Base-by-base conservation (phyloP, 1,140 invertebrate genomes). In the Drosophila lacertosa region DNA sequence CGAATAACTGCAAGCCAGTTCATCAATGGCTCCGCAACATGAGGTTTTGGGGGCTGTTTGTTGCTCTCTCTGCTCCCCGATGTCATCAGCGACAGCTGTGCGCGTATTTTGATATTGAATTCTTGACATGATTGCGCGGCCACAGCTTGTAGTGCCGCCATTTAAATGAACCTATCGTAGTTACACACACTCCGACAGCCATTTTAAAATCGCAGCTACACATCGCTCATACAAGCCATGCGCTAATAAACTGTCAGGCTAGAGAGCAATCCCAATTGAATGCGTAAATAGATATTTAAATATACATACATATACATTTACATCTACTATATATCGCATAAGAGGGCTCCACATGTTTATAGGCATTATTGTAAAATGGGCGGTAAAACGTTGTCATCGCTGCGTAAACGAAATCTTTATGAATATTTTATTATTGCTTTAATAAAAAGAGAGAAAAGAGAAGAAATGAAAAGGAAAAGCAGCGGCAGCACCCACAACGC, bases 371-470 rank as follows among this genome's bases (percentile, higher is more conserved):
- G 64, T 68, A 64, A 70, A 80, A 80, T 67, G 77, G 67, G 53
- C 62, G 63, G 62, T 64, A 58, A 53, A 65, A 48, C 60, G 37
- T 51, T 55, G 47, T 76, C 78, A 69, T 75, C 55, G 76, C 66
- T 53, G 76, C 76, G 66, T 70, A 76, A 77, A 77, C 77, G 55
- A 65, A 86, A 86, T 86, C 77, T 86, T 88, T 86, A 86, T 86
- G 81, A 86, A 86, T 88, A 86, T 86, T 88, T 86, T 88, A 86
- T 86, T 88, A 88, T 81, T 74, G 70, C 77, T 74, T 77, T 71
- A 88, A 86, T 81, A 81, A 86, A 88, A 77, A 64, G 24, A 64
- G 59, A 42, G 33, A 51, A 54, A 22, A 16, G 40, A 58, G 48
- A 32, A 42, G 6, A 15, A 40, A 20, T 10, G n/a, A 9, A 44